Conservation (phyloP, 2,888 invertebrate species). For the Bedellia somnulentella region DNA sequence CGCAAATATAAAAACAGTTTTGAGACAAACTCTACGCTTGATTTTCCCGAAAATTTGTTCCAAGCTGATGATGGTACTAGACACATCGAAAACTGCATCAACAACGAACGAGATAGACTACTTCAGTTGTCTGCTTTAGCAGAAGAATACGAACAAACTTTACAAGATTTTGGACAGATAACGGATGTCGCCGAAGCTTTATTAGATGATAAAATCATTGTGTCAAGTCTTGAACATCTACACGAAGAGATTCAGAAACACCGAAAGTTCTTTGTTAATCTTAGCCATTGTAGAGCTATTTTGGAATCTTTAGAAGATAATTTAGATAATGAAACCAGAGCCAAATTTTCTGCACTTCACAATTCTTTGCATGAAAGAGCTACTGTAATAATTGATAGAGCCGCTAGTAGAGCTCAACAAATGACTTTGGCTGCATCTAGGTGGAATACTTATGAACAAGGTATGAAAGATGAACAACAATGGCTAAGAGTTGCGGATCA, state of each 20-base stretch:
- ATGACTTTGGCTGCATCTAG: constrained; percentile 84
- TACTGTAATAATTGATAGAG: constrained; percentile 75
- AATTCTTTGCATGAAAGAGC: constrained; percentile 77
- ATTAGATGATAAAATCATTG: constrained; percentile 75
- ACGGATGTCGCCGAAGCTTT: constrained; percentile 82
- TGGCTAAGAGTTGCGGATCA: constrained; percentile 86
- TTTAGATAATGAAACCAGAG: constrained; percentile 77
- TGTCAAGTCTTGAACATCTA: constrained; percentile 75
- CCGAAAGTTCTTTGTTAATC: constrained; percentile 83
- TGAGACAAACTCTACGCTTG: constrained; percentile 66
- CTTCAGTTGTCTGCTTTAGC: constrained; percentile 74
- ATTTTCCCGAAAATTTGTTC: constrained; percentile 69
- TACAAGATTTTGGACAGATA: constrained; percentile 84
- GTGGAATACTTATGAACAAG: constrained; percentile 80
- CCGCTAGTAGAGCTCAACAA: constrained; percentile 78
- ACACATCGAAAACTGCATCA: constrained; percentile 70
- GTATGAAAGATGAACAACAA: constrained; percentile 79
- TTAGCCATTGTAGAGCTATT: constrained; percentile 85
- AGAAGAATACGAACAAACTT: constrained; percentile 86
- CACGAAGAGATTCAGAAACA: constrained; percentile 89
- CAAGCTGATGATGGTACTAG: constrained; percentile 67
- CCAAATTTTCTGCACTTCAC: constrained; percentile 72
- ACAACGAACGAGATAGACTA: constrained; percentile 73
- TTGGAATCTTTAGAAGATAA: constrained; percentile 84
- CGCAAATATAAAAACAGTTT: constrained; percentile 65